Base-by-base conservation (phyloP, 2,113 vertebrate species). In the Plotosus lineatus region DNA sequence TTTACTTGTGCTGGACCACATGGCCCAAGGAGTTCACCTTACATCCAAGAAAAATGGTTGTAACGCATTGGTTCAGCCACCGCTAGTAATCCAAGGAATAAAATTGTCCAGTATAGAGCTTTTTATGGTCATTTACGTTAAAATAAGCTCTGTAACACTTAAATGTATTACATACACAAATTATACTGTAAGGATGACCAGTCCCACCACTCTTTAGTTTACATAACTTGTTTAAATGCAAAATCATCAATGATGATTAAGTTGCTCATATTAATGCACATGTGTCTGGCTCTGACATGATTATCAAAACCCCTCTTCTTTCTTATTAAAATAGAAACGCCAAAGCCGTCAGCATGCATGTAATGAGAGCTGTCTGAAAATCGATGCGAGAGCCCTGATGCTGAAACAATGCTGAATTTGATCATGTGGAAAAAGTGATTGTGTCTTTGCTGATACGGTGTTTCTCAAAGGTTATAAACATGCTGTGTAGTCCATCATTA, bases 331-430 rank as follows among this genome's bases (percentile, higher is more conserved):
- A 78, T 51, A 23, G 40, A 55, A 65, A 55, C 51, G 44, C 69
- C 50, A 40, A 31, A 48, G 46, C 58, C 51, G 44, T 58, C 69
- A 79, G 23, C 73, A 63, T 1, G 66, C 44, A 31, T 66, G 50
- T 83, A 85, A 85, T 86, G 40, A 78, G 42, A 78, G 69, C 77
- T 82, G 84, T 71, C 80, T 83, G 78, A 46, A 83, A 83, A 83
- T 88, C 86, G 28, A 84, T 87, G 75, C 58, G 19, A 19, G 58
- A 51, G 79, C 21, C 75, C 46, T 28, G 40, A 78, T 33, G 66
- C 75, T 51, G 58, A 63, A 72, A 61, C 56, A 42, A 69, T 8
- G 21, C 68, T 78, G 26, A 75, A 85, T 68, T 56, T 69, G 68
- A 78, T 85, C 74, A 75, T 69, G 42, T 46, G 28, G 42, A 53